phyloP scores from a whole-genome alignment of 2,113 vertebrate genomes.

The Chaetorhynchus papuensis region DNA sequence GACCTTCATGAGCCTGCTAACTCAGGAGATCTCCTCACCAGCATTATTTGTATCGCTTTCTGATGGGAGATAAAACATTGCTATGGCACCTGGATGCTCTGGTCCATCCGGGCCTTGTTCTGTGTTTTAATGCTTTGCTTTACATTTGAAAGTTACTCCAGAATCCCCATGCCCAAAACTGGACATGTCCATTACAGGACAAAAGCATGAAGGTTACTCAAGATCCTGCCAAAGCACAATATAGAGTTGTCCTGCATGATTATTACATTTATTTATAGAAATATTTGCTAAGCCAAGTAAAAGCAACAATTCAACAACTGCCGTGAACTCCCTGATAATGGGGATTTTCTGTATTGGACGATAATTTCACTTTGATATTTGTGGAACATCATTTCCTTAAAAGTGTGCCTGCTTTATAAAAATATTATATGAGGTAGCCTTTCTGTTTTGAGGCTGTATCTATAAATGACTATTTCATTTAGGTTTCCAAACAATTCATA shows the following conservation, averaged over 20 bases:
- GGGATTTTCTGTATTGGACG: neutral
- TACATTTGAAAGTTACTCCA: neutral
- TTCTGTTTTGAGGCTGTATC: neutral
- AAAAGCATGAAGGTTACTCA: neutral
- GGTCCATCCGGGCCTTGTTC: neutral
- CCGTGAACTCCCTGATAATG: neutral
- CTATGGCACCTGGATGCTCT: neutral
- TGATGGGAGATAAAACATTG: neutral
- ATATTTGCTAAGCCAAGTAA: neutral
- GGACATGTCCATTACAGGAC: neutral
- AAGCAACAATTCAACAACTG: neutral
- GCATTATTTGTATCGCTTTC: neutral
- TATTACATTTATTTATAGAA: neutral
- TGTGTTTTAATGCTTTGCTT: neutral
- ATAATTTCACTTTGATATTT: neutral
- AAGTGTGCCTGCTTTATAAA: neutral
- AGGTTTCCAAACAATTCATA: neutral
- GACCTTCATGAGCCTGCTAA: neutral
- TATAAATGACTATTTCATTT: neutral
- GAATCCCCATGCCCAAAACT: neutral
- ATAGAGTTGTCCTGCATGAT: neutral
- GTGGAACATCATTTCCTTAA: neutral
- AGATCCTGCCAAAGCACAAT: neutral
- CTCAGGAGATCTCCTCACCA: neutral
- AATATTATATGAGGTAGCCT: neutral